phyloP scores from a whole-genome alignment of 2,113 vertebrate species.

The Nothoprocta perdicaria region DNA sequence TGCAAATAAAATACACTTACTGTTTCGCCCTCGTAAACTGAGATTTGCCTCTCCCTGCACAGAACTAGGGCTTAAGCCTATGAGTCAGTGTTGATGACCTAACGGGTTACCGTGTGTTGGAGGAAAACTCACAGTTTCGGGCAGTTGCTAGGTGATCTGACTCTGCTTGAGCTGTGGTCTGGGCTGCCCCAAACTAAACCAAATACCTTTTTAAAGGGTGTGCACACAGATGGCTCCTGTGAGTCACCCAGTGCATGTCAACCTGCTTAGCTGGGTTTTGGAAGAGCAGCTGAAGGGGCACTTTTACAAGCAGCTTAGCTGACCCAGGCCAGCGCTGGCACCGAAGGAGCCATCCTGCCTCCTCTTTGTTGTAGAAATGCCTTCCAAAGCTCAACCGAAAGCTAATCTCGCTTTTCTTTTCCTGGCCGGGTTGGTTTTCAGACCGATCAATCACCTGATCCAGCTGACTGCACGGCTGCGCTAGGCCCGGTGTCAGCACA shows the following conservation, averaged over 20 bases:
- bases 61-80: background rate
- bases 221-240: accelerated
- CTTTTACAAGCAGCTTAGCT: background rate
- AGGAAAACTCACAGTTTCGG: background rate
- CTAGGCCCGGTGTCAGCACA: background rate
- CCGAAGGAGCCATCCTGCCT: background rate
- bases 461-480: background rate
- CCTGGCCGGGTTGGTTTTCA: slow-evolving; percentile 21
- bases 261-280: accelerated
- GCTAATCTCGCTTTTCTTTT: background rate
- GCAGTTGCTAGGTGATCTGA: background rate
- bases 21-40: background rate
- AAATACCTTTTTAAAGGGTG: background rate
- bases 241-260: background rate
- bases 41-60: background rate
- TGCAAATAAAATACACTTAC: background rate
- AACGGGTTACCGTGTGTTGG: background rate
- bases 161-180: background rate
- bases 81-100: background rate
- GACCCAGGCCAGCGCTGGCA: background rate
- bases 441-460: slow-evolving; percentile 1
- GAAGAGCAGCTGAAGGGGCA: background rate
- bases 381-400: slow-evolving; percentile 1
- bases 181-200: background rate
- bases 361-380: background rate